These are phyloP conservation scores for Hydractinia echinata DNA, from an alignment of 30 jellyfish, hydroid and myxozoan genomes.

Conservation along the genomic window DNA sequence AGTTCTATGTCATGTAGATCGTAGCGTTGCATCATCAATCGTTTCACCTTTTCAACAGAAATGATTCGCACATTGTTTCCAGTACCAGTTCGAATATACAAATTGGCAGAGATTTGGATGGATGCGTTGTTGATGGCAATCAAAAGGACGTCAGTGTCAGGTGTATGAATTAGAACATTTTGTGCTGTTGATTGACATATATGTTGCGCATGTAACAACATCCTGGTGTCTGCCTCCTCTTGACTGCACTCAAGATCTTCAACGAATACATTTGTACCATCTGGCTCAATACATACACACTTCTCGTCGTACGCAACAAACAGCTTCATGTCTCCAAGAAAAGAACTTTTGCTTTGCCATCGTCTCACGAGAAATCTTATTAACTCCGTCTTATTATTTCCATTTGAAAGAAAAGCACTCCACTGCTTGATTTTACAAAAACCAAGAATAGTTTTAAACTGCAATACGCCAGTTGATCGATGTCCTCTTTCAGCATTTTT, in stretches of 20 bases:
- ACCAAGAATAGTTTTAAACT: slow-evolving; percentile 5
- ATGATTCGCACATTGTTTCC: slow-evolving; percentile 34
- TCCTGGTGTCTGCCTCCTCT: too few species aligned
- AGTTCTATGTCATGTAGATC: slow-evolving; percentile 12
- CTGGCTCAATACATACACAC: not conserved
- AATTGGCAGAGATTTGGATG: slow-evolving; percentile 2
- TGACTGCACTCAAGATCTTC: slow-evolving; percentile 11
- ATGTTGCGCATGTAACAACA: not conserved
- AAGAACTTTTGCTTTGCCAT: slow-evolving; percentile 3
- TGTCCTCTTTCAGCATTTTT: slow-evolving; percentile 9
- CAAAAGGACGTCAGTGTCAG: not conserved
- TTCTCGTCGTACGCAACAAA: not conserved
- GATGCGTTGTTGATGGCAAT: not conserved
- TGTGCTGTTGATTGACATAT: not conserved
- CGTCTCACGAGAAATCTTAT: not conserved
- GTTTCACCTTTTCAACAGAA: slow-evolving; percentile 28
- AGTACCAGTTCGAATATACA: slow-evolving; percentile 32
- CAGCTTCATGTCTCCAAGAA: not conserved
- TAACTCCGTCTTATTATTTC: not conserved
- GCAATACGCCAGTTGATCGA: not conserved
- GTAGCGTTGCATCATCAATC: slow-evolving; percentile 5
- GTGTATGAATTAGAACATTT: not conserved
- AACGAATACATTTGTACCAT: not conserved
- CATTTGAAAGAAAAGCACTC: slow-evolving; percentile 8
- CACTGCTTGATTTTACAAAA: not conserved